Conservation (phyloP, 2,797 vertebrate genomes). For the Enteromius trimaculatus region DNA sequence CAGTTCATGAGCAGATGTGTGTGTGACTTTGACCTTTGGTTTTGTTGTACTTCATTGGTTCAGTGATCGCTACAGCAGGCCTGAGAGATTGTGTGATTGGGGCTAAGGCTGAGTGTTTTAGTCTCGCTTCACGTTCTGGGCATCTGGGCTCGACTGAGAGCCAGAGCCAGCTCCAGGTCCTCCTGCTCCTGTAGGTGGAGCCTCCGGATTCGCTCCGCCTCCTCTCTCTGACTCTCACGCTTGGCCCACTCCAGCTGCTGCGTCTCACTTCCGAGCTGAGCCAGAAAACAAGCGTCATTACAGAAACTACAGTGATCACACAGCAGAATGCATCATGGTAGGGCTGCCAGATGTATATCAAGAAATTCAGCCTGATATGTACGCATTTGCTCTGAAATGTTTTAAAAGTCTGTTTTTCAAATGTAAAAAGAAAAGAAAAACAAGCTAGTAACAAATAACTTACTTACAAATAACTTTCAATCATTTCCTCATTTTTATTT, state of each 20-base stretch:
- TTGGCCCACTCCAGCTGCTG: conserved; percentile 97
- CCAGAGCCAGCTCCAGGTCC: conserved; percentile 93
- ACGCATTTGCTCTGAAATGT: too few relatives aligned
- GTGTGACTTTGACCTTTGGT: background rate
- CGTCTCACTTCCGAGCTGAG: conserved; percentile 92
- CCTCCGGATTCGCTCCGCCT: conserved; percentile 86
- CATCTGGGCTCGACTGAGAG: conserved; percentile 93
- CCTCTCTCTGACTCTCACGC: conserved; percentile 89
- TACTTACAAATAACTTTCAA: too few relatives aligned
- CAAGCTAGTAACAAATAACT: too few relatives aligned
- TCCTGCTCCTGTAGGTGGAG: conserved; percentile 90
- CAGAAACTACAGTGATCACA: background rate
- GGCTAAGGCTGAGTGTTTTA: background rate
- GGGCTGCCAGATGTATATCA: background rate
- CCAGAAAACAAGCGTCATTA: background rate
- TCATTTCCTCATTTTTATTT: background rate
- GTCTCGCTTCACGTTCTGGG: conserved; percentile 72
- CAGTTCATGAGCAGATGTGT: background rate
- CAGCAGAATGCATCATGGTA: background rate
- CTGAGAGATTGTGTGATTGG: background rate
- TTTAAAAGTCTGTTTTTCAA: background rate
- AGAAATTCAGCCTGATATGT: background rate
- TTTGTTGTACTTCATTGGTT: background rate
- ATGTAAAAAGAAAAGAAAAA: too few relatives aligned
- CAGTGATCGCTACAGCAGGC: background rate